Evolutionary conservation across 1,140 invertebrate genomes (phyloP).

Genomic region (Cotesia vestalis): DNA sequence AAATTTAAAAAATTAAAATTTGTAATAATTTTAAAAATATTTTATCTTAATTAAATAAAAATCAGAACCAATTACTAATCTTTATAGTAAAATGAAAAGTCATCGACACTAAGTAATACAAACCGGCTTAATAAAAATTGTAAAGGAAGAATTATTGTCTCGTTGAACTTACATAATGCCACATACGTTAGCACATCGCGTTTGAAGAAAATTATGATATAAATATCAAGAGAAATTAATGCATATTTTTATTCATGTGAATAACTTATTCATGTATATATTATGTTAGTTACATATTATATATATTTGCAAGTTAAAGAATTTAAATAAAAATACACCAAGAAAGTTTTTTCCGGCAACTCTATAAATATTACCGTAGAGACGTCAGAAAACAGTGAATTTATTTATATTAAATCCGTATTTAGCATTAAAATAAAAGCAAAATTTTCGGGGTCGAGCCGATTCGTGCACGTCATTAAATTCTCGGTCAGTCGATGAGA

Average conservation of each 20-base stretch:
- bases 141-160: neutral
- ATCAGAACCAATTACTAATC: no score
- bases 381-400: no score
- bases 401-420: neutral
- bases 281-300: no score
- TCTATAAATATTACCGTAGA: no score
- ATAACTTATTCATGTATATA: no score
- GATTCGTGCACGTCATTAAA: neutral
- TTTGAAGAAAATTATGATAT: neutral
- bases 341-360: no score
- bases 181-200: neutral
- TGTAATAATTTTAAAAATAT: no score
- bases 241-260: no score
- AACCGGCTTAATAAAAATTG: neutral
- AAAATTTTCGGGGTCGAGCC: constrained; percentile 2
- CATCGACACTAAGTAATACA: neutral
- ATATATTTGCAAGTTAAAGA: no score
- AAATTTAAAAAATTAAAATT: no score
- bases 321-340: no score
- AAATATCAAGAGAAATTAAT: neutral
- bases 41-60: no score
- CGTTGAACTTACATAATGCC: neutral
- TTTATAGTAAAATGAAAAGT: neutral
- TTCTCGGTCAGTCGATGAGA: constrained; percentile 16
- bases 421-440: neutral